These are phyloP conservation scores for Bryconaethiops microstoma DNA, from an alignment of 2,797 vertebrate genomes.

Conservation along the genomic window DNA sequence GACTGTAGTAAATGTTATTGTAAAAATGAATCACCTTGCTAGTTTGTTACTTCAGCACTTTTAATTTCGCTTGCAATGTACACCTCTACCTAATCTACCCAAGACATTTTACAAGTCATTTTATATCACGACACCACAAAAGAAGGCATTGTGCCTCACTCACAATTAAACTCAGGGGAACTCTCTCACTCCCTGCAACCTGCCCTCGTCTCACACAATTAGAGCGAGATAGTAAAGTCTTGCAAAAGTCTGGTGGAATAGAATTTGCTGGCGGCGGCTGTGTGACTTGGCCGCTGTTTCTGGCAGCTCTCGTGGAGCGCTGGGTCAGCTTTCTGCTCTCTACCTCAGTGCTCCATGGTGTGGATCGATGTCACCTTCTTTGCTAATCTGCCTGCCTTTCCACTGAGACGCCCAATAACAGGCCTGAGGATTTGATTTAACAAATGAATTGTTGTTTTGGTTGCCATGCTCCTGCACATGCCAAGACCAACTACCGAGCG, in stretches of 20 bases:
- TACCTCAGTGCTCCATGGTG: conserved; percentile 51
- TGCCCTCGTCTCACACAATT: conserved; percentile 76
- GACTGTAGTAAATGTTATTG: not conserved
- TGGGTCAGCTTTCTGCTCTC: conserved; percentile 44
- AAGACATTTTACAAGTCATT: conserved; percentile 28
- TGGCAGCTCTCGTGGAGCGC: conserved; percentile 69
- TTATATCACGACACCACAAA: conserved; percentile 40
- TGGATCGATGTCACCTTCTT: conserved; percentile 68
- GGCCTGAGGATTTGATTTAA: conserved; percentile 65
- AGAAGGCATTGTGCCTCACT: conserved; percentile 43
- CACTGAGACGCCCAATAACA: conserved; percentile 66
- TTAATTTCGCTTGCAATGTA: conserved; percentile 4
- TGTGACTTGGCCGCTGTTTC: conserved; percentile 66
- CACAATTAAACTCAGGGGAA: conserved; percentile 45
- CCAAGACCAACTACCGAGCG: conserved; percentile 26
- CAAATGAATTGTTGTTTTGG: conserved; percentile 70
- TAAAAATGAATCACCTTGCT: not conserved
- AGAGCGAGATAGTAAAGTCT: conserved; percentile 72
- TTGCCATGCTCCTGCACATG: conserved; percentile 22
- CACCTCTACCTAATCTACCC: conserved; percentile 12
- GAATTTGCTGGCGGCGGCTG: conserved; percentile 67
- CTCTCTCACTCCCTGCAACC: conserved; percentile 52
- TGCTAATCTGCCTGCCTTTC: conserved; percentile 70
- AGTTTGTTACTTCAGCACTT: not conserved
- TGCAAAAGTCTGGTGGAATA: conserved; percentile 70